A percentile compares a stretch with the other conserved stretches of the same genome.
These are phyloP conservation scores for Trichomycterus rosablanca DNA, from an alignment of 2,113 vertebrate genomes.

Conservation along the genomic window DNA sequence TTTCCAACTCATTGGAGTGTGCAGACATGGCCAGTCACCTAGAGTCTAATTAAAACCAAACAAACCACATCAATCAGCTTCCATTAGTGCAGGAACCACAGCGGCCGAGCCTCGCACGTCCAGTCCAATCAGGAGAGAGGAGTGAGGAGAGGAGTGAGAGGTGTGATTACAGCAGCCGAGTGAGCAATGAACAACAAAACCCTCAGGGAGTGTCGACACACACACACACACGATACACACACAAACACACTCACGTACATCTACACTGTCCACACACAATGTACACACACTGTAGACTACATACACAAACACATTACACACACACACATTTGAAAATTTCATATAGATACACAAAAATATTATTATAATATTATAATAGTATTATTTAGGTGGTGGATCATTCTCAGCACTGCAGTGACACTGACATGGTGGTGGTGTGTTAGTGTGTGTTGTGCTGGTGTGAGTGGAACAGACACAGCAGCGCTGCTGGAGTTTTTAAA, in stretches of 20 bases:
- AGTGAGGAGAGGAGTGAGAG: constrained; percentile 10
- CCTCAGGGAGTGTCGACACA: constrained; percentile 32
- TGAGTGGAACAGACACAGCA: no score
- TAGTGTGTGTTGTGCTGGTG: no score
- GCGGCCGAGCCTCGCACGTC: constrained; percentile 24
- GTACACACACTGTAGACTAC: constrained; percentile 4
- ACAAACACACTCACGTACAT: constrained; percentile 12
- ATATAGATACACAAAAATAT: no score
- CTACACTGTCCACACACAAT: constrained; percentile 9
- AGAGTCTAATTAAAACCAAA: constrained; percentile 55
- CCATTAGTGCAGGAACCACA: constrained; percentile 43
- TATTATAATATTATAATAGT: no score
- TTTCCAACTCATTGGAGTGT: constrained; percentile 48
- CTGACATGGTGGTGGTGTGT: no score
- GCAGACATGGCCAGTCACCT: constrained; percentile 47
- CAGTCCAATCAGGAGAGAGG: constrained; percentile 40
- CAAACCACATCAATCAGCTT: constrained; percentile 51
- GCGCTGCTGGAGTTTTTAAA: no score
- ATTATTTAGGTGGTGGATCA: no score
- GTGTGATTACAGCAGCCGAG: constrained; percentile 43
- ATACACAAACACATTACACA: constrained; percentile 2
- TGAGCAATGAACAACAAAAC: constrained; percentile 42
- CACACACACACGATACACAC: constrained; percentile 2
- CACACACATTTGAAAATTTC: no score
- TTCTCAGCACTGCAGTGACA: no score